Base-by-base conservation (phyloP, 2,797 vertebrate genomes). In the Pogonophryne albipinna region DNA sequence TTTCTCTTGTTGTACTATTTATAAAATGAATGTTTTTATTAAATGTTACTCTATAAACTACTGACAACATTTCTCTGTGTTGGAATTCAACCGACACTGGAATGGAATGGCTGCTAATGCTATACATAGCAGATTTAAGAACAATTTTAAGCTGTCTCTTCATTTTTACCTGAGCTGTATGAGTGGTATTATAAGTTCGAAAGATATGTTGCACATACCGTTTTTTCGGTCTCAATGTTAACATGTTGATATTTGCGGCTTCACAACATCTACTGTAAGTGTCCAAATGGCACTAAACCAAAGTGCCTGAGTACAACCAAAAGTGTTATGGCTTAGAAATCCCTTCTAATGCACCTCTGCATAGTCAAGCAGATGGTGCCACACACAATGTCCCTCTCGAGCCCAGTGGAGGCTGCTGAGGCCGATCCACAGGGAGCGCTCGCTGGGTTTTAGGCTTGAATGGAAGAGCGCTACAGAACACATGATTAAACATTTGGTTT, bases 321-420 rank as follows among this genome's bases (percentile, higher is more conserved):
- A 52, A 23, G 8, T 16, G 42, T 56, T 61, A 47, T 46, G 56
- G 17, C 50, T 61, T 16, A 57, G 38, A 65, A 34, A 46, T 66
- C 47, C 49, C 31, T 23, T 23, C 23, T 17, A 15, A 31, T 19
- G 38, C 50, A 45, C 46, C 19, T 52, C 13, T 47, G 47, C 34
- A 59, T 44, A 41, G 55, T 65, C 12, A 50, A 78, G 41, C 44
- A 75, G 71, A 78, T 66, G 66, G 57, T 76, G 42, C 70, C 53
- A 61, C 77, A 80, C 71, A 81, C 58, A 77, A 16, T 49, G 58
- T 71, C 46, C 63, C 55, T 44, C 58, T 44, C 38, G 57, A 63
- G 53, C 23, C 56, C 44, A 19, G 63, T 61, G 13, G 57, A 52
- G 10, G 23, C 19, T 49, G n/a, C 23, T 49, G 44, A n/a, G 10